Percentiles rank a stretch among this genome's conserved stretches.
Evolutionary conservation across 2,113 vertebrate species (phyloP).

Genomic region (human): DNA sequence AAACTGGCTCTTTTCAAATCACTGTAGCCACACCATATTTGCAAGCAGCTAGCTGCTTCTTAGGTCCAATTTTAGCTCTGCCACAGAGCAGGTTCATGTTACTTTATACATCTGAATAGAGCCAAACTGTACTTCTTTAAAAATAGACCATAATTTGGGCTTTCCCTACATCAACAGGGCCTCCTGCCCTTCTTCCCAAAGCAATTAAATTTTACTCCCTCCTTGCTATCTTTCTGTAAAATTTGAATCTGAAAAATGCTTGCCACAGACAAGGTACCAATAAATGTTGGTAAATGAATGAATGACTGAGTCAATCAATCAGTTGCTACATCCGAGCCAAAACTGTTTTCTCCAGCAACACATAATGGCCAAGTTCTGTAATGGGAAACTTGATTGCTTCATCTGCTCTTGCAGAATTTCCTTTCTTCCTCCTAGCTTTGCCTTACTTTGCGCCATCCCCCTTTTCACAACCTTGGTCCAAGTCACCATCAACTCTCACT

Average conservation of each 20-base stretch:
- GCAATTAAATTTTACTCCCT: neutral
- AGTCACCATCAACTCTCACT: neutral
- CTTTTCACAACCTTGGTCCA: neutral
- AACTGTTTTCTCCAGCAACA: neutral
- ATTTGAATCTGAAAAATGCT: neutral
- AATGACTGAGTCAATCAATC: neutral
- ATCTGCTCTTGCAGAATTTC: neutral
- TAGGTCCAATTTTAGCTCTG: conserved; percentile 40
- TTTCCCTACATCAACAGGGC: neutral
- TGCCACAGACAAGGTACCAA: neutral
- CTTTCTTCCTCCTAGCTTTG: neutral
- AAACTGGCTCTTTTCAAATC: neutral
- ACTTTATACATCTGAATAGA: conserved; percentile 23
- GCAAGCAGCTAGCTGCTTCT: neutral
- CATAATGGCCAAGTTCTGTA: neutral
- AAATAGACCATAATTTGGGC: conserved; percentile 42
- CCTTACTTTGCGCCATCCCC: neutral
- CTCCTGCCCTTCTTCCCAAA: neutral
- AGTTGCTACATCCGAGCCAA: neutral
- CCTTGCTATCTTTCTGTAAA: conserved; percentile 7
- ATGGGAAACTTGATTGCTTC: neutral
- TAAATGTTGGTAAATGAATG: neutral
- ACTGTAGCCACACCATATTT: neutral
- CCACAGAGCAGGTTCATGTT: neutral
- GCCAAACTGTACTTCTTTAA: conserved; percentile 54